These are phyloP conservation scores for Scartelaos histophorus DNA, from an alignment of 2,113 vertebrate species.

Conservation along the genomic window DNA sequence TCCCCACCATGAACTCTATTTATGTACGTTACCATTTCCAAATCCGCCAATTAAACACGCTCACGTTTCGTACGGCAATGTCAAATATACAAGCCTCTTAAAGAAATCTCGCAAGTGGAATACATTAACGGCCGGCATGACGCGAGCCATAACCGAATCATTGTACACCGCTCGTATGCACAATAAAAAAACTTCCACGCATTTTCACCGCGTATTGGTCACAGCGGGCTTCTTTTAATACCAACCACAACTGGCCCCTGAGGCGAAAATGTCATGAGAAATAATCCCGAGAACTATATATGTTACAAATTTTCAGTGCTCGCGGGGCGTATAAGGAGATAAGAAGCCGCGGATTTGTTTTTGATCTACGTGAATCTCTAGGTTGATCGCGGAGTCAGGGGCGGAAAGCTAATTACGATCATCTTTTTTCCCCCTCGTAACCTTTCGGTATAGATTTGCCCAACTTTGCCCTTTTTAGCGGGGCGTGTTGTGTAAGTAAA, in stretches of 20 bases:
- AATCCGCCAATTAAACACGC: slow-evolving; percentile 7
- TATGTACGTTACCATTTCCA: neutral
- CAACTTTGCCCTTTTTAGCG: slow-evolving; percentile 69
- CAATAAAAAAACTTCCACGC: slow-evolving; percentile 54
- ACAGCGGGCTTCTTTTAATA: slow-evolving; percentile 61
- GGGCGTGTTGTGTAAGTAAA: slow-evolving; percentile 65
- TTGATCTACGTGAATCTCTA: slow-evolving; percentile 64
- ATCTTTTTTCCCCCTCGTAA: slow-evolving; percentile 20
- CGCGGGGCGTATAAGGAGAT: slow-evolving; percentile 61
- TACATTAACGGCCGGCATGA: slow-evolving; percentile 6
- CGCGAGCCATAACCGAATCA: slow-evolving; percentile 14
- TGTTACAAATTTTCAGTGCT: slow-evolving; percentile 50
- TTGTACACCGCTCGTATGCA: slow-evolving; percentile 36
- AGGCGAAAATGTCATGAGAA: slow-evolving; percentile 61
- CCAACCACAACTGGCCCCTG: slow-evolving; percentile 49
- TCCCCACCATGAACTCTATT: no score
- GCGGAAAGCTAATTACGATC: slow-evolving; percentile 42
- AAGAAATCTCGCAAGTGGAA: slow-evolving; percentile 5
- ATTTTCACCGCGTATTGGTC: slow-evolving; percentile 63
- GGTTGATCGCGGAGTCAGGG: slow-evolving; percentile 52
- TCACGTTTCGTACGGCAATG: neutral
- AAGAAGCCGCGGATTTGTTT: slow-evolving; percentile 63
- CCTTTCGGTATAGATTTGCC: slow-evolving; percentile 55
- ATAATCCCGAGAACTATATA: slow-evolving; percentile 61
- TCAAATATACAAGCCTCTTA: slow-evolving; percentile 2